A percentile compares a stretch with the other conserved stretches of the same genome.
These are phyloP conservation scores for Pseudomyrmex concolor DNA, from an alignment of 1,140 invertebrate genomes.

Conservation along the genomic window DNA sequence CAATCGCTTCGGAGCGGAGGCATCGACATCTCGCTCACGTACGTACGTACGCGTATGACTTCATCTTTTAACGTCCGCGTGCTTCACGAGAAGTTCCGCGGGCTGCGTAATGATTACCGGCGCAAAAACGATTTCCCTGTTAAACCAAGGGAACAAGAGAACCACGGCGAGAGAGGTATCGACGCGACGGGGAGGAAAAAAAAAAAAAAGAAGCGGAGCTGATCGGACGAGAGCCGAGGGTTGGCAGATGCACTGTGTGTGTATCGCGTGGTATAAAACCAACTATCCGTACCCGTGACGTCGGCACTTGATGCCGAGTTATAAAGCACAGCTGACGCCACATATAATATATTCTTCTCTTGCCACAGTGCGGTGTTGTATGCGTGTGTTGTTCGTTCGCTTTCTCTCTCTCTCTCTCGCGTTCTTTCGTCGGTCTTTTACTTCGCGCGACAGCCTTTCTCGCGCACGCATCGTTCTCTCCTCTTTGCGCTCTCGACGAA, in stretches of 20 bases:
- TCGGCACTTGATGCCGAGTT: slow-evolving; percentile 71
- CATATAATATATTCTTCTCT: slow-evolving; percentile 79
- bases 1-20: background rate
- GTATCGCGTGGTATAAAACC: slow-evolving; percentile 71
- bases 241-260: slow-evolving; percentile 74
- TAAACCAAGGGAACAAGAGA: slow-evolving; percentile 27
- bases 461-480: slow-evolving; percentile 43
- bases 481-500: slow-evolving; percentile 34
- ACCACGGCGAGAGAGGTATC: background rate
- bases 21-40: slow-evolving; percentile 71
- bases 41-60: slow-evolving; percentile 65
- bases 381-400: slow-evolving; percentile 9
- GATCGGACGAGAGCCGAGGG: slow-evolving; percentile 40
- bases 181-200: background rate
- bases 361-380: background rate
- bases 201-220: slow-evolving; percentile 54
- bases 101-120: slow-evolving; percentile 61
- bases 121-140: slow-evolving; percentile 55
- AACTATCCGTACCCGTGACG: slow-evolving; percentile 71
- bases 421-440: slow-evolving; percentile 40
- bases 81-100: background rate
- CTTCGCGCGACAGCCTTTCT: slow-evolving; percentile 48
- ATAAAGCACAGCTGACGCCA: slow-evolving; percentile 79
- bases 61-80: slow-evolving; percentile 50
- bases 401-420: slow-evolving; percentile 52